Evolutionary conservation across 2,888 invertebrate genomes (phyloP), one percentile per base, ranked within the genome.

Genomic region (Phasia obesa): DNA sequence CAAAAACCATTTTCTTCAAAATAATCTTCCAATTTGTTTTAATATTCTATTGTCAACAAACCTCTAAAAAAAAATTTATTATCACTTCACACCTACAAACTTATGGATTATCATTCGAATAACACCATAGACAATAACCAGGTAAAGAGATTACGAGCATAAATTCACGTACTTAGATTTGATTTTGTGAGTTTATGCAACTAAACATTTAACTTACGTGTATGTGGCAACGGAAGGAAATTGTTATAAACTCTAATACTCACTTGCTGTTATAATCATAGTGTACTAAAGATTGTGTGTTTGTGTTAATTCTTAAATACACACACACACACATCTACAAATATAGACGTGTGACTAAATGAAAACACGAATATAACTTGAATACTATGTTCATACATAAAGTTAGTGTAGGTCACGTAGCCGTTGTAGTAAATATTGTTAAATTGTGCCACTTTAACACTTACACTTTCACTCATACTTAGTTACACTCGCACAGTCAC

Each of bases 321-420:
- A 42, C 2, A 42, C 27, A 27, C 27, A 27, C 27, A 27, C 27
- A 27, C 11, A 42, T 5, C 1, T 38, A 31, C 9, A n/a, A 42
- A n/a, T 42, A 35, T 35, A 4, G 15, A 42, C 38, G 15, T n/a
- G 11, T 19, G 38, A 4, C 6, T 11, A 15, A 13, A 53, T 17
- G n/a, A 13, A n/a, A 17, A 51, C 23, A 47, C 35, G 23, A 17
- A 25, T 21, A 57, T 2, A 57, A 15, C 19, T 51, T 73, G 31
- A 31, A 13, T 53, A 11, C 13, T 57, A 25, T 25, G 7, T 51
- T 42, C 44, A 7, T 42, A n/a, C 15, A 19, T 6, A 47, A 57
- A 67, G 44, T 70, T 62, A 15, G 13, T 35, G 19, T 70, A 70
- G 69, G 69, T 70, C 69, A 77, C 62, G 69, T 70, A 60, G n/a